phyloP scores from a whole-genome alignment of 1,140 invertebrate genomes.

The Ips typographus region DNA sequence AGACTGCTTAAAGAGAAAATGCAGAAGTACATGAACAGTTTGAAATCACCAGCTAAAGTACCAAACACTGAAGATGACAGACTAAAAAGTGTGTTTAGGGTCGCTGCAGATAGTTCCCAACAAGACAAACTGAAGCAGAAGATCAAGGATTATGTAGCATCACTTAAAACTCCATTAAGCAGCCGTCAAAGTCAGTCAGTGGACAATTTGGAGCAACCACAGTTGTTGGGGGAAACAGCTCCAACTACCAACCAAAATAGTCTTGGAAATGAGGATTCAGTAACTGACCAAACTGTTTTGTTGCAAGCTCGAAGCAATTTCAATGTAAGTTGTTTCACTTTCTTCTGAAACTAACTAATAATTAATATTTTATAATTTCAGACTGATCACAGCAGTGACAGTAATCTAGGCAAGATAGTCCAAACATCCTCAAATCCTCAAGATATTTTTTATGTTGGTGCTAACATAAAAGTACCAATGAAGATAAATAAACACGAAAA shows the following conservation, averaged over 20 bases:
- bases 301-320: neutral
- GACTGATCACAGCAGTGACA: no score
- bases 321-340: neutral
- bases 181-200: neutral
- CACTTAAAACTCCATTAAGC: neutral
- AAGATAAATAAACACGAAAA: conserved; percentile 33
- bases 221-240: no score
- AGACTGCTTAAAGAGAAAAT: no score
- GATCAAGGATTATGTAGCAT: neutral
- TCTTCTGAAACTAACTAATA: no score
- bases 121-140: neutral
- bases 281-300: neutral
- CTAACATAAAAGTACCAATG: conserved; percentile 42
- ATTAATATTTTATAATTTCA: no score
- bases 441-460: conserved; percentile 39
- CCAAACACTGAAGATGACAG: no score
- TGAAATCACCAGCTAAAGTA: no score
- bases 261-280: no score
- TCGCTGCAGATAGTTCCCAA: neutral
- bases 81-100: neutral
- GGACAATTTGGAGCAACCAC: neutral
- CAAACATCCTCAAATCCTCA: conserved; percentile 20
- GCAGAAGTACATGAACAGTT: no score
- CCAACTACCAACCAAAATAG: no score
- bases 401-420: conserved; percentile 38